Percentiles rank a stretch among this genome's conserved stretches.
Conservation (phyloP, 2,888 invertebrate species). For the Nymphalis polychloros region DNA sequence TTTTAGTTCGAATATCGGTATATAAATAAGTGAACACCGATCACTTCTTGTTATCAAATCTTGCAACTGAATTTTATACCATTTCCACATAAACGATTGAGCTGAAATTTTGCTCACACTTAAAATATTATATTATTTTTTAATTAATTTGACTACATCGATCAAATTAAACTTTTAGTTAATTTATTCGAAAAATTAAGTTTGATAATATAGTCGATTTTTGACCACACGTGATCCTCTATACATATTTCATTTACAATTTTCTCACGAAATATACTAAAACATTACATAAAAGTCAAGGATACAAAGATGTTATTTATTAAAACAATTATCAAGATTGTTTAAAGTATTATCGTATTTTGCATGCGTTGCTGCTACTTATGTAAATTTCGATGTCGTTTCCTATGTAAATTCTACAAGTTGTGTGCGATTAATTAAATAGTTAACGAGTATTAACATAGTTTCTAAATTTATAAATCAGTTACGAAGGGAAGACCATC, state of each 20-base stretch:
- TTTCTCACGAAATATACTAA: slow-evolving; percentile 21
- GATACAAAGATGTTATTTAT: slow-evolving; percentile 6
- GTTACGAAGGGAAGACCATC: not conserved
- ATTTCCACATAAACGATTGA: no score
- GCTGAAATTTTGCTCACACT: no score
- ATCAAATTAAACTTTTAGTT: no score
- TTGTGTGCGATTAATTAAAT: not conserved
- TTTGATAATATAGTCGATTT: no score
- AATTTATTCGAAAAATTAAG: no score
- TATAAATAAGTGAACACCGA: no score
- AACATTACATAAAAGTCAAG: slow-evolving; percentile 17
- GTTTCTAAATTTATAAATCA: not conserved
- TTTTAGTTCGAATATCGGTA: slow-evolving; percentile 11
- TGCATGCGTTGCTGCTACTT: slow-evolving; percentile 2
- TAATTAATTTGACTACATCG: no score
- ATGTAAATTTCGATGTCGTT: not conserved
- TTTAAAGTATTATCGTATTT: slow-evolving; percentile 15
- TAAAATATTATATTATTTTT: no score
- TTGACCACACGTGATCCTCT: not conserved
- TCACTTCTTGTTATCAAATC: no score
- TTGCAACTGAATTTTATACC: no score
- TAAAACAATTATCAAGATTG: slow-evolving; percentile 16
- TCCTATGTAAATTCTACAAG: not conserved
- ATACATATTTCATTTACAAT: slow-evolving; percentile 8
- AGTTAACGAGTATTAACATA: not conserved